phyloP scores from a whole-genome alignment of 2,113 vertebrate genomes.

The Galeopterus variegatus region DNA sequence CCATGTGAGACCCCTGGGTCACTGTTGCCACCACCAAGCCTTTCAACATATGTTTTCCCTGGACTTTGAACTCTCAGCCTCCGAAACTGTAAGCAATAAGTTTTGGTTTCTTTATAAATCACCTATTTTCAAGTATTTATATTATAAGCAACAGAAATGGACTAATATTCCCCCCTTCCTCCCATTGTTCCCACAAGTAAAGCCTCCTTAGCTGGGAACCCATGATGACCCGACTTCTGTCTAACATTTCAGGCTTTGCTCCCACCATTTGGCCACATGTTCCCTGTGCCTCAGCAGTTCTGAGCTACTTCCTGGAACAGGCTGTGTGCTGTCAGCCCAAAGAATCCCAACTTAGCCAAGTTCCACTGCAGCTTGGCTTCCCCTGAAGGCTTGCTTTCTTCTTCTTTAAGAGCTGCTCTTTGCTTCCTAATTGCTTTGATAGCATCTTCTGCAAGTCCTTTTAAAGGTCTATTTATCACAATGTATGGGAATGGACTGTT shows the following conservation, averaged over 20 bases:
- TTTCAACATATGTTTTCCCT: no score
- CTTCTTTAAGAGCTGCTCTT: background rate
- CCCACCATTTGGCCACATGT: background rate
- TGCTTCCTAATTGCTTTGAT: background rate
- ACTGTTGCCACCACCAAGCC: no score
- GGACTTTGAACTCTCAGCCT: no score
- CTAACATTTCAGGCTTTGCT: background rate
- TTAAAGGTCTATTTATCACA: background rate
- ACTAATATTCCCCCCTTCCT: no score
- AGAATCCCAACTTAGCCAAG: background rate
- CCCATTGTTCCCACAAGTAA: background rate
- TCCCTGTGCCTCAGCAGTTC: background rate
- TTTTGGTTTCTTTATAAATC: no score
- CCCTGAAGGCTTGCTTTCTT: background rate
- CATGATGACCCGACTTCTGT: background rate
- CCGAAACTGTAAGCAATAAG: no score
- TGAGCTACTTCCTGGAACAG: background rate
- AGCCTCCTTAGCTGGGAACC: background rate
- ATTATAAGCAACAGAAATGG: no score
- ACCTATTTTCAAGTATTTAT: no score
- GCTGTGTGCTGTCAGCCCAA: background rate
- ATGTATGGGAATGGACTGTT: background rate
- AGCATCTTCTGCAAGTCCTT: background rate
- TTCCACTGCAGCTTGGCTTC: background rate
- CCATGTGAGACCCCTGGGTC: no score